Evolutionary conservation across 2,888 invertebrate species (phyloP).

Genomic region (Eumerus sabulonum): DNA sequence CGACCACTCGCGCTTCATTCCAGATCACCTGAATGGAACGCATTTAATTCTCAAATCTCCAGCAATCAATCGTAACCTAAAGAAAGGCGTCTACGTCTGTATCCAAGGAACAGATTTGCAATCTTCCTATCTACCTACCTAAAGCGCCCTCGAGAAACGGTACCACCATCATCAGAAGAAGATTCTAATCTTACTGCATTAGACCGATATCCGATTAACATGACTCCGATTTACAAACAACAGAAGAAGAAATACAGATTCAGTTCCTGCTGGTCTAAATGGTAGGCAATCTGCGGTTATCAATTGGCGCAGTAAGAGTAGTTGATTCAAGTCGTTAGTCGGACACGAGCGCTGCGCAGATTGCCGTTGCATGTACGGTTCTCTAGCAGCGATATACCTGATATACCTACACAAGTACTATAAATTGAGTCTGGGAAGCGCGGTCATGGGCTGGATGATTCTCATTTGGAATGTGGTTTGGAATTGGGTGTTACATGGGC

Average conservation of each 20-base stretch:
- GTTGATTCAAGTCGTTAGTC: constrained; percentile 18
- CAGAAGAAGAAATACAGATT: constrained; percentile 23
- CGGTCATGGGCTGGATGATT: background rate
- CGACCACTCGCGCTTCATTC: background rate
- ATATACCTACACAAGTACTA: too few species aligned
- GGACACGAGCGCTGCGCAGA: constrained; percentile 13
- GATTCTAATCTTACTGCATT: constrained; percentile 36
- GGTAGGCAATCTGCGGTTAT: constrained; percentile 32
- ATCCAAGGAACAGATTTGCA: constrained; percentile 9
- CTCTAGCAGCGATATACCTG: too few species aligned
- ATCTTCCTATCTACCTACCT: constrained; percentile 9
- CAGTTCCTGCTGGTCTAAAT: constrained; percentile 24
- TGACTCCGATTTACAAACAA: constrained; percentile 30
- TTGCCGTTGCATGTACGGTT: background rate
- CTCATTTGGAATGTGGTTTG: background rate
- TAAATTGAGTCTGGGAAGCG: background rate
- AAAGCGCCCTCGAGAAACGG: constrained; percentile 8
- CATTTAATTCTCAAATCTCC: constrained; percentile 26
- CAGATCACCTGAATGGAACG: background rate
- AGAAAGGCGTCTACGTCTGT: constrained; percentile 10
- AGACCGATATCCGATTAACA: constrained; percentile 38
- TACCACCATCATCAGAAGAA: background rate
- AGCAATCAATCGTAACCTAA: constrained; percentile 23
- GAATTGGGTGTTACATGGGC: background rate
- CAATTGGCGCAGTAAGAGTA: constrained; percentile 29